A percentile compares a stretch with the other conserved stretches of the same genome.
Evolutionary conservation across 92 coral and sea anemone genomes (phyloP).

Genomic region (Montipora capitata): DNA sequence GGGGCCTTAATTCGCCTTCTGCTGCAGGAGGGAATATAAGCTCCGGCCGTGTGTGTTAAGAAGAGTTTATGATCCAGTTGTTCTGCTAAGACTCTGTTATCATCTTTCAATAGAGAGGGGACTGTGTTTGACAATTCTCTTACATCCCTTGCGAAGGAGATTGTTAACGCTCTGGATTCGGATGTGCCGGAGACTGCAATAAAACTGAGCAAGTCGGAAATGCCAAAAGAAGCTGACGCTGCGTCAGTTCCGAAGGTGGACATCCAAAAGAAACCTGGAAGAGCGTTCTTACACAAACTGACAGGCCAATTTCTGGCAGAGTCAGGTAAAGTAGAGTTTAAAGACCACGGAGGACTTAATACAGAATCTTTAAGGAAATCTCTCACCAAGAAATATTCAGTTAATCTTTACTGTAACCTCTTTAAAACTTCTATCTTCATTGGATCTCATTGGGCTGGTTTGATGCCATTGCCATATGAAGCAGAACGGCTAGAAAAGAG

Average conservation of each 20-base stretch:
- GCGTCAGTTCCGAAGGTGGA: slow-evolving; percentile 27
- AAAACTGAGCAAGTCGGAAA: slow-evolving; percentile 48
- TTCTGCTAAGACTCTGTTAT: not conserved
- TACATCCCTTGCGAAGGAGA: slow-evolving; percentile 83
- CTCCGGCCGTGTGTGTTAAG: too few species aligned
- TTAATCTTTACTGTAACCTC: too few species aligned
- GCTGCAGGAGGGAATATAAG: too few species aligned
- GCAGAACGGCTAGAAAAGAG: too few species aligned
- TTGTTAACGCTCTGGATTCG: slow-evolving; percentile 54
- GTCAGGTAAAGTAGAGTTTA: slow-evolving; percentile 64
- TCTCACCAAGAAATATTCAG: not conserved
- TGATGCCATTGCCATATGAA: too few species aligned
- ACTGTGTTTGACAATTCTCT: slow-evolving; percentile 68
- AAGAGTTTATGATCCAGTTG: too few species aligned
- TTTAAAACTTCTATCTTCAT: too few species aligned
- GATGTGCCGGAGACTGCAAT: slow-evolving; percentile 61
- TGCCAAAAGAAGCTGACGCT: slow-evolving; percentile 20
- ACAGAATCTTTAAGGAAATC: not conserved
- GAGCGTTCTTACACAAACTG: slow-evolving; percentile 84
- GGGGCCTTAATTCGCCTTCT: too few species aligned
- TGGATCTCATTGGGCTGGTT: too few species aligned
- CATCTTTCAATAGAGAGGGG: slow-evolving; percentile 50
- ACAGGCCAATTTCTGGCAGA: slow-evolving; percentile 88
- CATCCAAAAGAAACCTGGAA: slow-evolving; percentile 85
- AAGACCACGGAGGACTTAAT: too few species aligned